Base-by-base conservation (phyloP, 2,797 vertebrate species). In the Phylloscopus collybita region DNA sequence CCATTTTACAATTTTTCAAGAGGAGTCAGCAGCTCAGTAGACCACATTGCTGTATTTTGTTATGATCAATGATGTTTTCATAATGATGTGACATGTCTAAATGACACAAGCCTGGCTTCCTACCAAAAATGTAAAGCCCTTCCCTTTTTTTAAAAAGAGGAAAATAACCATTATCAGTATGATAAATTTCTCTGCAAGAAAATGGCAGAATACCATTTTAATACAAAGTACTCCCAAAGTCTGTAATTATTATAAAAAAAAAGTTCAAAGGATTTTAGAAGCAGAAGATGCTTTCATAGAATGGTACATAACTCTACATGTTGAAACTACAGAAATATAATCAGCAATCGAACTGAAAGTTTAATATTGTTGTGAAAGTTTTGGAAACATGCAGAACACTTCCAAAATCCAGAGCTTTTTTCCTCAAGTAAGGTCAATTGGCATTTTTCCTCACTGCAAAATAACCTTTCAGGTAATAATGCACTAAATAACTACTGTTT, bases 61-160 rank as follows among this genome's bases (percentile, higher is more conserved):
- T 95, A 95, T 90, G 88, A 97, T 93, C 89, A 94, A 97, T 95
- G 90, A 96, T 96, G 73, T 95, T 97, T 97, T 97, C 89, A 95
- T 96, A 97, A 96, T 3, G 78, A 97, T 54, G 59, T 90, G 94
- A 93, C 91, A 96, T 71, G 74, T 84, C 85, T 95, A 97, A 97
- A 97, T 93, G 94, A 95, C 94, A 96, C 97, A 97, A 97, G 47
- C 13, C 80, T 97, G 97, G 94, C 91, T 97, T 88, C 64, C 82
- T 95, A 95, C 93, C 95, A 97, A 97, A 97, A 97, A 92, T 50
- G 51, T 85, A 96, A 96, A 96, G 81, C 15, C 78, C 56, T 50
- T 96, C 57, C 69, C 44, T 53, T 42, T 92, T 93, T 90, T 40
- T 86, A 83, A 47, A 45, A 65, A 71, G 26, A 61, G 21, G 21